Evolutionary conservation across 1,140 invertebrate species (phyloP), one percentile per base, ranked within the genome.

Genomic region (Hylyphantes graminicola): DNA sequence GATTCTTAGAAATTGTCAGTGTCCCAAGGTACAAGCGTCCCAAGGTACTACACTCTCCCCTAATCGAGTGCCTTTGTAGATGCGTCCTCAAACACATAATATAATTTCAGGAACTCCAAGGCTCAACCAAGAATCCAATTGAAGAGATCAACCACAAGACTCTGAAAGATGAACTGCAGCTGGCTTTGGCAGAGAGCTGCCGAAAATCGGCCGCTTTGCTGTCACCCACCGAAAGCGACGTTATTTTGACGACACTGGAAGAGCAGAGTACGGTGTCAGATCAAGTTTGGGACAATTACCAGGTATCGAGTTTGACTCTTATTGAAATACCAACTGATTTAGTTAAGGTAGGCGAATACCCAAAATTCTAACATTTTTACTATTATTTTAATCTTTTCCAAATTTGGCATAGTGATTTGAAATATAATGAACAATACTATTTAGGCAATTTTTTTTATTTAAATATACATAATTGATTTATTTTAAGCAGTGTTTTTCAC

Each of bases 181-280:
- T 70, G 35, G 54, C 76, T 13, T 67, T 73, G 7, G 51, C 63
- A 6, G 64, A 73, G 7, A 19, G 19, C 4, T 54, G 68, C 48
- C 70, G 48, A 13, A 59, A 55, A 50, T 67, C 70, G 4, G 57
- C 50, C 6, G 48, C 65, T 73, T 17, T 80, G 19, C 70, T 67
- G 4, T 83, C 72, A 1, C 80, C 80, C 11, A 63, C 65, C 10
- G 82, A 85, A 17, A 85, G 82, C 15, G 82, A 85, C n/a, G 54
- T 85, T 21, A 51, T 85, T 13, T 63, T 85, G 10, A 85, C 74
- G 11, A 55, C 63, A 10, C 10, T 79, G 87, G 87, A 90, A 87
- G 87, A 90, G 88, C 86, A 86, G 87, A 96, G 93, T 89, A 96
- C 95, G 51, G 94, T 96, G 87, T 96, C 95, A 2, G 96, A 97